Evolutionary conservation across 2,797 vertebrate species (phyloP), one percentile per base, ranked within the genome.

Genomic region (Hyperoplus immaculatus): DNA sequence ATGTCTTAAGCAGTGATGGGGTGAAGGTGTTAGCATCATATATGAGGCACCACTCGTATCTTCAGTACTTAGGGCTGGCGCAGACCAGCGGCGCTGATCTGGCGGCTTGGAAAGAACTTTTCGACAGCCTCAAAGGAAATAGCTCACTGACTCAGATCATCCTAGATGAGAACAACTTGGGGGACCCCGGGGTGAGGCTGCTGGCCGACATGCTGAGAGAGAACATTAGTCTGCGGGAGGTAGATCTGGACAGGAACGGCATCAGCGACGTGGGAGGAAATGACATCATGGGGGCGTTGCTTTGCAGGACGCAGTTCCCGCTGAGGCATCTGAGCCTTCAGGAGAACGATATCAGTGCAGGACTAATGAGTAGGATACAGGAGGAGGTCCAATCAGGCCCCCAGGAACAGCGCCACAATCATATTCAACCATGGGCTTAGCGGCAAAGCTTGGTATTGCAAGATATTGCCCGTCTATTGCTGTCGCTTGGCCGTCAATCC

Each of bases 31-130:
- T 96, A 21, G 94, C 95, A 0, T 89, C 92, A 0, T 96, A 93
- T 43, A 86, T 96, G 55, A 93, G 91, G 69, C 87, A 92, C 70
- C 93, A 95, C 82, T 96, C 96, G 0, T 80, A 87, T 5, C 91
- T 96, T 42, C 90, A 83, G 70, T 96, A 96, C 80, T 81, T 96
- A 7, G 96, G 95, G 46, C 84, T 96, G 72, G 95, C 95, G 2
- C 94, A 93, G 89, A 95, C 93, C 18, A 57, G 72, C 1, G 85
- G 79, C 1, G 90, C 89, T 0, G 91, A 94, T 55, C 83, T 92
- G 49, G 87, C 85, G 0, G 94, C 94, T 0, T 97, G 96, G 96
- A 93, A 87, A 71, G 92, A 94, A 14, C 87, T 96, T 13, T 96
- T 96, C 42, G 87, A 95, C 79, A 94, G 94, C 71, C 72, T 97